A percentile compares a stretch with the other conserved stretches of the same genome.
These are phyloP conservation scores for Shinisaurus crocodilurus DNA, from an alignment of 2,113 vertebrate species.

Conservation along the genomic window DNA sequence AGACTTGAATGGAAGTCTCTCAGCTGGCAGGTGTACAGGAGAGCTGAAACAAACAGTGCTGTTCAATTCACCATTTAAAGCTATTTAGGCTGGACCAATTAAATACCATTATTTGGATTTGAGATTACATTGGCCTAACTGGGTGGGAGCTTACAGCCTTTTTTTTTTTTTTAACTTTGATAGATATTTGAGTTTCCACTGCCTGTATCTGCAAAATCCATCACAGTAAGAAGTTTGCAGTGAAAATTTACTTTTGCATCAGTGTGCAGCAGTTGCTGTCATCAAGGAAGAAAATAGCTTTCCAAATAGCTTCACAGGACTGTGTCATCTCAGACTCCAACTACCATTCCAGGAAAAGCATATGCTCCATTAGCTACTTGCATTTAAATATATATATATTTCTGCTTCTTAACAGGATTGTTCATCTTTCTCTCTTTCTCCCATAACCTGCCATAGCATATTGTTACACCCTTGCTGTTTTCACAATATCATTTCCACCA, in stretches of 20 bases:
- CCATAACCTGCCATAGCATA: no score
- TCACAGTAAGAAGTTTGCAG: not conserved
- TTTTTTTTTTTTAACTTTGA: not conserved
- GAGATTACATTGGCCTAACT: not conserved
- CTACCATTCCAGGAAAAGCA: not conserved
- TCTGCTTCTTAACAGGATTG: not conserved
- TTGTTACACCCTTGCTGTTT: not conserved
- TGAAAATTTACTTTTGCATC: not conserved
- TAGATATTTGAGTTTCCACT: not conserved
- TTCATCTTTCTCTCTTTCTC: not conserved
- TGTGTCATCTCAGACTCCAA: not conserved
- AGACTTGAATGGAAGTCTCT: not conserved
- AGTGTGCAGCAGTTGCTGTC: not conserved
- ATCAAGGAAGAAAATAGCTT: not conserved
- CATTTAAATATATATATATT: not conserved
- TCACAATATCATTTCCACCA: not conserved
- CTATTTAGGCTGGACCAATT: not conserved
- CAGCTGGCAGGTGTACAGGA: slow-evolving; percentile 2
- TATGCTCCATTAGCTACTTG: not conserved
- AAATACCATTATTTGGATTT: not conserved
- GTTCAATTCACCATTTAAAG: not conserved
- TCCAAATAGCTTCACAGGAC: not conserved
- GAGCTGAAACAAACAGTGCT: not conserved
- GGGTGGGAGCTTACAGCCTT: not conserved
- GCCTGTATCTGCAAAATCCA: not conserved